Evolutionary conservation across 2,888 invertebrate genomes (phyloP).

Genomic region (Drosophila kokeensis): DNA sequence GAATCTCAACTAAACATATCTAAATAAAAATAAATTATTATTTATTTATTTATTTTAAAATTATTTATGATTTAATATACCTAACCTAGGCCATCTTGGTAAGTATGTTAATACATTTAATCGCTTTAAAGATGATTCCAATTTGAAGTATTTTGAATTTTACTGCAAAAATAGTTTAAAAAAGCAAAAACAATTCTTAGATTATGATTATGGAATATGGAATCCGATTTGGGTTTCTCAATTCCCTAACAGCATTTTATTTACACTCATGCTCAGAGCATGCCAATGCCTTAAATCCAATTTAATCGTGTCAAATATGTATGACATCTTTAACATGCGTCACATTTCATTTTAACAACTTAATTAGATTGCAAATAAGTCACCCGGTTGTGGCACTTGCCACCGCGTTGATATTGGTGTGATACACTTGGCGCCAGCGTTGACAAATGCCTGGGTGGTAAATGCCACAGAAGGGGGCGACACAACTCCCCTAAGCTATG

Average conservation of each 20-base stretch:
- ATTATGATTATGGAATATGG: background rate
- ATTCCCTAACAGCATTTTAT: background rate
- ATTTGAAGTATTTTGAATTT: background rate
- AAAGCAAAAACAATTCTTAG: background rate
- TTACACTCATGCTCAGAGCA: background rate
- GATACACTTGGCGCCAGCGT: slow-evolving; percentile 72
- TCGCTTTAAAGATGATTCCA: background rate
- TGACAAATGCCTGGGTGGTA: slow-evolving; percentile 78
- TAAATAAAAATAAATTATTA: background rate
- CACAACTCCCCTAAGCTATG: slow-evolving; percentile 18
- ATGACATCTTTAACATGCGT: slow-evolving; percentile 60
- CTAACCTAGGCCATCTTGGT: background rate
- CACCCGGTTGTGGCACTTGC: slow-evolving; percentile 60
- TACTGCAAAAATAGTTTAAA: background rate
- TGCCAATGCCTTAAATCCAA: slow-evolving; percentile 20
- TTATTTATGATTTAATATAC: background rate
- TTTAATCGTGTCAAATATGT: slow-evolving; percentile 53
- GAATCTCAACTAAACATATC: background rate
- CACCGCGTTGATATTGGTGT: slow-evolving; percentile 17
- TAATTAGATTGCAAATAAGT: slow-evolving; percentile 74
- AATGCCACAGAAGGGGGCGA: slow-evolving; percentile 28
- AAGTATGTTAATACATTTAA: background rate
- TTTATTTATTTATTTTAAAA: background rate
- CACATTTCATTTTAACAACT: slow-evolving; percentile 76
- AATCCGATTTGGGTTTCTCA: background rate